phyloP scores from a whole-genome alignment of 1,140 invertebrate genomes.

The Micrasema minimum region DNA sequence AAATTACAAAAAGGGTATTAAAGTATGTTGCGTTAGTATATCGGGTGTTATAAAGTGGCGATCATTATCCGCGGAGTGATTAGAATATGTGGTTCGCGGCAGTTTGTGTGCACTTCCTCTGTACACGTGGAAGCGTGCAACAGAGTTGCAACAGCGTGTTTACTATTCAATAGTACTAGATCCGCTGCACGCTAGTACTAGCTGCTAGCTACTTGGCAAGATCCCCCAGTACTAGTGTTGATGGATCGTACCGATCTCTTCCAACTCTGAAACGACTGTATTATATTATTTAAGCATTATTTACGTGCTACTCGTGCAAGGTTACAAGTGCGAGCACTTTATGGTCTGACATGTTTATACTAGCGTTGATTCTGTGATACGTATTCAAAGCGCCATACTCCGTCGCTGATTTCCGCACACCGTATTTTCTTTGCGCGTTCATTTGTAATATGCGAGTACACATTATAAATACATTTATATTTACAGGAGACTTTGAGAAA shows the following conservation, averaged over 20 bases:
- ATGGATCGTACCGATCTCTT: slow-evolving; percentile 20
- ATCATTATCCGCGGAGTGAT: no score
- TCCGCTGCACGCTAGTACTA: not conserved
- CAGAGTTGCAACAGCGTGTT: slow-evolving; percentile 1
- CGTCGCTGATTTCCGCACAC: slow-evolving; percentile 11
- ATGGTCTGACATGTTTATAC: slow-evolving; percentile 21
- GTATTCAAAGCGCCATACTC: not conserved
- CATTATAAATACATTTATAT: no score
- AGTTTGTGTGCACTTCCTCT: not conserved
- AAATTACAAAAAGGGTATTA: no score
- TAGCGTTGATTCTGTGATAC: slow-evolving; percentile 10
- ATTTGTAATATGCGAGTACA: not conserved
- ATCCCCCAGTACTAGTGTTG: slow-evolving; percentile 4
- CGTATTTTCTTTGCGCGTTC: not conserved
- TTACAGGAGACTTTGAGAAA: no score
- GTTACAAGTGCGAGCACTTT: slow-evolving; percentile 18
- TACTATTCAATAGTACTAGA: not conserved
- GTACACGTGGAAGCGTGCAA: slow-evolving; percentile 17
- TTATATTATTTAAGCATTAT: slow-evolving; percentile 30
- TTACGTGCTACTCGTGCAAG: slow-evolving; percentile 21
- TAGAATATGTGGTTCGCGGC: no score
- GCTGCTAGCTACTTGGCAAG: slow-evolving; percentile 10
- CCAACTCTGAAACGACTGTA: not conserved
- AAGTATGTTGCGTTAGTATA: no score
- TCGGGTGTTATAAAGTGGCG: no score